These are phyloP conservation scores for Cossypha niveicapilla DNA, from an alignment of 2,797 vertebrate species.

Conservation along the genomic window DNA sequence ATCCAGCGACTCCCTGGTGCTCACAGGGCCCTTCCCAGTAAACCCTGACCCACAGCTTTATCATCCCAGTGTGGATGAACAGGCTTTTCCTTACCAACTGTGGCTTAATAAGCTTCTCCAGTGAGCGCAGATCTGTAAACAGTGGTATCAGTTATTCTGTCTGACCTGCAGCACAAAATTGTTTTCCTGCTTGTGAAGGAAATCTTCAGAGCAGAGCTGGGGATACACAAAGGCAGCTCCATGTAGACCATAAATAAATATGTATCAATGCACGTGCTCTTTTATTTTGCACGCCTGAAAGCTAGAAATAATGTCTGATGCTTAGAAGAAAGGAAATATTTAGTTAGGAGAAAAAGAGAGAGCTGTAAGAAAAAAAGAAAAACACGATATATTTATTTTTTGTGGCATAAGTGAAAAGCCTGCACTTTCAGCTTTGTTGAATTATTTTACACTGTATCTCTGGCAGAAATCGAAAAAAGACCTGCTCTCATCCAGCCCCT, in stretches of 20 bases:
- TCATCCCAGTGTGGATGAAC: background rate
- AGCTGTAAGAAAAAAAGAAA: conserved; percentile 26
- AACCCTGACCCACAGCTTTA: background rate
- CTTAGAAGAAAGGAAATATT: conserved; percentile 60
- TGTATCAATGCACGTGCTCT: background rate
- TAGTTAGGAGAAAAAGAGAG: conserved; percentile 29
- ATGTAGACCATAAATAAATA: conserved; percentile 3
- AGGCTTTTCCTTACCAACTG: background rate
- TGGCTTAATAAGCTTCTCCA: background rate
- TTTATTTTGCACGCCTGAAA: conserved; percentile 4
- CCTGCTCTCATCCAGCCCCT: background rate
- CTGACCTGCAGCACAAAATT: conserved; percentile 25
- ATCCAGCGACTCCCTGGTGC: background rate
- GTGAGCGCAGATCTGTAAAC: background rate
- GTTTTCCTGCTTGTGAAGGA: conserved; percentile 4
- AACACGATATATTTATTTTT: conserved; percentile 52
- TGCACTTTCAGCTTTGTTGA: conserved; percentile 2
- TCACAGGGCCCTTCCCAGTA: background rate
- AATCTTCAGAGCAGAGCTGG: conserved; percentile 25
- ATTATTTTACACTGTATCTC: conserved; percentile 35
- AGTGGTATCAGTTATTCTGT: conserved; percentile 10
- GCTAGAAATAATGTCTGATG: conserved; percentile 14
- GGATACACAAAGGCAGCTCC: conserved; percentile 6
- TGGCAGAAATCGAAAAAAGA: conserved; percentile 49
- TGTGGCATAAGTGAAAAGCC: conserved; percentile 33